These are phyloP conservation scores for Falco naumanni DNA, from an alignment of 2,797 vertebrate genomes.

Conservation along the genomic window DNA sequence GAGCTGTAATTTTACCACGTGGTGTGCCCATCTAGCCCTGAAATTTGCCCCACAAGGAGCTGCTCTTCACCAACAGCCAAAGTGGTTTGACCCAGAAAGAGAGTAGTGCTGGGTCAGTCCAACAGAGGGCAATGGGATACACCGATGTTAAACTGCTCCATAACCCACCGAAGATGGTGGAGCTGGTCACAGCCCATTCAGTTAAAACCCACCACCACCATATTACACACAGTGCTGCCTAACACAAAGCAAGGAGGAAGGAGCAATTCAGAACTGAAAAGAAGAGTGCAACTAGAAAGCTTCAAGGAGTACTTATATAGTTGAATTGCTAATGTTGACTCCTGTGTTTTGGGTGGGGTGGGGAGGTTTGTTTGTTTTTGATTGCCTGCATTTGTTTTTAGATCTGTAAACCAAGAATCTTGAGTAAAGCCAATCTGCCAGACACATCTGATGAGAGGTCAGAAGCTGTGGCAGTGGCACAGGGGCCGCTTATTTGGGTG, in stretches of 20 bases:
- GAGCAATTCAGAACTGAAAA: background rate
- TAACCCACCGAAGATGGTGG: background rate
- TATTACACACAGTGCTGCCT: background rate
- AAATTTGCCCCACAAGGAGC: background rate
- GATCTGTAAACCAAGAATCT: background rate
- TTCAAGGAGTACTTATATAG: background rate
- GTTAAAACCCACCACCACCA: accelerated
- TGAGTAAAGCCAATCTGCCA: background rate
- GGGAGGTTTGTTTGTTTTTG: background rate
- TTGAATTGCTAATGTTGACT: background rate
- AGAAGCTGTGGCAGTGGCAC: background rate
- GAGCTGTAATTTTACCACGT: background rate
- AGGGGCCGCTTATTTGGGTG: background rate
- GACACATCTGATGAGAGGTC: background rate
- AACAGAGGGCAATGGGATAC: background rate
- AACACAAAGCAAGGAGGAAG: background rate
- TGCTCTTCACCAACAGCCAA: background rate
- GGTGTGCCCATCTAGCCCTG: background rate
- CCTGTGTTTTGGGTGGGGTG: accelerated
- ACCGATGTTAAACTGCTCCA: background rate
- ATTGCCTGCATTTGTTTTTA: background rate
- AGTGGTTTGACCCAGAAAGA: background rate
- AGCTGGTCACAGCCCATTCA: background rate
- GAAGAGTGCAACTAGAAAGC: background rate
- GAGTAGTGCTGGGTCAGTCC: background rate